A percentile compares a stretch with the other conserved stretches of the same genome.
Conservation (phyloP, 2,888 invertebrate genomes). For the Periphyllus acericola region DNA sequence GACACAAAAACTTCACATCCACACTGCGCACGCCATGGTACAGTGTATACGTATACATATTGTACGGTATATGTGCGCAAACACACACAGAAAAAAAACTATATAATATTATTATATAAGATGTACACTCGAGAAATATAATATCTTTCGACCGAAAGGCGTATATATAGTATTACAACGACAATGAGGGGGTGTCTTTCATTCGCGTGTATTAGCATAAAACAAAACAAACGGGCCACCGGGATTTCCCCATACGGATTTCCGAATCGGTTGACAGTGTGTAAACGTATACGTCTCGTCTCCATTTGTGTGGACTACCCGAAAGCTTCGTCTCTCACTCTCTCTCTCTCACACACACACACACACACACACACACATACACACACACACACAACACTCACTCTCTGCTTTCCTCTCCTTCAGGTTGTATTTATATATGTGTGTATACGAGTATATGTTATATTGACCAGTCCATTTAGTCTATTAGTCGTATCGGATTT, state of each 20-base stretch:
- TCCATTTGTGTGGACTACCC: constrained; percentile 25
- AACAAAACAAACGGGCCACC: constrained; percentile 47
- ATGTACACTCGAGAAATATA: constrained; percentile 40
- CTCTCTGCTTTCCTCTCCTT: too few relatives aligned
- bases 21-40: neutral
- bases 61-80: neutral
- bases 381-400: too few relatives aligned
- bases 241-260: constrained; percentile 52
- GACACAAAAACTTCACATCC: constrained; percentile 45
- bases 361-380: too few relatives aligned
- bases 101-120: neutral
- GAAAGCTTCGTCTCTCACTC: neutral
- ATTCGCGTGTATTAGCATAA: constrained; percentile 48
- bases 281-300: constrained; percentile 46
- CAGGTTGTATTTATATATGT: neutral
- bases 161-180: constrained; percentile 41
- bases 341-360: too few relatives aligned
- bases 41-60: neutral
- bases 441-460: neutral
- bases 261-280: constrained; percentile 58
- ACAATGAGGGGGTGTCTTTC: constrained; percentile 22
- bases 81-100: neutral
- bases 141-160: constrained; percentile 31
- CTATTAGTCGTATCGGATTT: constrained; percentile 50
- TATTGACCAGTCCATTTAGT: constrained; percentile 61